Evolutionary conservation across 2,797 vertebrate species (phyloP).

Genomic region (Sebastes flavidus): DNA sequence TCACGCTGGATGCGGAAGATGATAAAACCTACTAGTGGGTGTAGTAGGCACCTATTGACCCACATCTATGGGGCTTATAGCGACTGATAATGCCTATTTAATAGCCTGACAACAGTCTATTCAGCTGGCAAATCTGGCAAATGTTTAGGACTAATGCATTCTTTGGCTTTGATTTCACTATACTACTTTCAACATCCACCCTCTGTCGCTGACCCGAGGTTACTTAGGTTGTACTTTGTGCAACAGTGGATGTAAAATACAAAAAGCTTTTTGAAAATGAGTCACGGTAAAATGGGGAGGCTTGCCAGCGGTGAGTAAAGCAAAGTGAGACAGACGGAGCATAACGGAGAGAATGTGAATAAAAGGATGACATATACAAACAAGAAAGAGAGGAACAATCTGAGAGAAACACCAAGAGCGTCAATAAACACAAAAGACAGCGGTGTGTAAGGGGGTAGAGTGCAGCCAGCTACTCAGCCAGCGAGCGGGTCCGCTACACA

Average conservation of each 20-base stretch:
- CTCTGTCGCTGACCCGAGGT: conserved; percentile 9
- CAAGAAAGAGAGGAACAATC: conserved; percentile 2
- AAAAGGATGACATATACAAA: conserved; percentile 42
- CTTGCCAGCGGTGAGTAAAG: conserved; percentile 50
- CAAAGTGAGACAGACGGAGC: conserved; percentile 45
- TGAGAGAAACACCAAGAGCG: conserved; percentile 25
- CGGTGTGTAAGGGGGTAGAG: conserved; percentile 16
- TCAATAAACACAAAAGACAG: conserved; percentile 42
- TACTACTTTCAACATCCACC: not conserved
- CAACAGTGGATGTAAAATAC: conserved; percentile 44
- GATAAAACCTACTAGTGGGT: too few relatives aligned
- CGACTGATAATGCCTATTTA: too few relatives aligned
- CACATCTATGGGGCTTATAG: too few relatives aligned
- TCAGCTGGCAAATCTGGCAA: conserved; percentile 24
- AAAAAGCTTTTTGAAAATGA: conserved; percentile 54
- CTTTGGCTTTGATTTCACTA: conserved; percentile 20
- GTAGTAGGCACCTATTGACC: too few relatives aligned
- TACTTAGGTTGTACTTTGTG: conserved; percentile 20
- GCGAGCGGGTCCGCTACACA: conserved; percentile 56
- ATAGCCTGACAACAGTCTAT: too few relatives aligned
- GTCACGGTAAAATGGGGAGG: conserved; percentile 45
- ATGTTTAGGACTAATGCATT: conserved; percentile 23
- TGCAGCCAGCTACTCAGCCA: conserved; percentile 33
- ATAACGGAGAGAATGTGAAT: conserved; percentile 32
- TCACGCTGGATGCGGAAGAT: too few relatives aligned